phyloP scores from a whole-genome alignment of 2,888 invertebrate genomes.

The Hybos culiciformis region DNA sequence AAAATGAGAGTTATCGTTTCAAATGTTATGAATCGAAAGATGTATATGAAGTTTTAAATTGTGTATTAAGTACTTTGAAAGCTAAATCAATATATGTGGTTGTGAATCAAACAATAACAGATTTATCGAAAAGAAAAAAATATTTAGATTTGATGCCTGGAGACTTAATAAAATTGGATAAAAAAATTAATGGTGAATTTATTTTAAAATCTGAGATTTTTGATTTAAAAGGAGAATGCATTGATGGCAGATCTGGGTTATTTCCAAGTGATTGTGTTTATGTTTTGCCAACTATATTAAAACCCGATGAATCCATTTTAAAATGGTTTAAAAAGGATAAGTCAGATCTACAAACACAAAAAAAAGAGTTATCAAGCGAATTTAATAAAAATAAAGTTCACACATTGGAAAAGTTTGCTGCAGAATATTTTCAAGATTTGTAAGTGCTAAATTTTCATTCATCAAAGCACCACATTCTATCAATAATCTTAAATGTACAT shows the following conservation, averaged over 20 bases:
- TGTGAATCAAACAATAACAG: conserved; percentile 45
- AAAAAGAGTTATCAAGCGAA: conserved; percentile 37
- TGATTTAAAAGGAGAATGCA: conserved; percentile 58
- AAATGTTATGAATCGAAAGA: conserved; percentile 80
- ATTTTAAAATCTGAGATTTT: conserved; percentile 43
- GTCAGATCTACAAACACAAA: conserved; percentile 33
- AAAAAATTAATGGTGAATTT: conserved; percentile 59
- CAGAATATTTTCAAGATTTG: conserved; percentile 58
- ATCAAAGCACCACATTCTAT: no score
- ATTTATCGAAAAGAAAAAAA: conserved; percentile 39
- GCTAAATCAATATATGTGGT: conserved; percentile 73
- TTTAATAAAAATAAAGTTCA: conserved; percentile 57
- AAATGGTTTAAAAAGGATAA: conserved; percentile 50
- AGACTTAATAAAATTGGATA: conserved; percentile 68
- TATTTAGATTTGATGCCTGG: conserved; percentile 52
- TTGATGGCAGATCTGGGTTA: conserved; percentile 60
- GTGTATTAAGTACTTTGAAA: conserved; percentile 74
- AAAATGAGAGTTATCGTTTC: conserved; percentile 81
- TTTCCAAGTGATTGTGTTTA: conserved; percentile 80
- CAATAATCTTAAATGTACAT: no score
- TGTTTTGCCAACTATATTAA: conserved; percentile 66
- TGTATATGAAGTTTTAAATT: conserved; percentile 67
- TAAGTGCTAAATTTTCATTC: neutral
- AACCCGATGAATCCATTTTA: conserved; percentile 55
- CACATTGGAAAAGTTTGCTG: conserved; percentile 70